phyloP scores from a whole-genome alignment of 2,888 invertebrate genomes.

The Parnassius glacialis region DNA sequence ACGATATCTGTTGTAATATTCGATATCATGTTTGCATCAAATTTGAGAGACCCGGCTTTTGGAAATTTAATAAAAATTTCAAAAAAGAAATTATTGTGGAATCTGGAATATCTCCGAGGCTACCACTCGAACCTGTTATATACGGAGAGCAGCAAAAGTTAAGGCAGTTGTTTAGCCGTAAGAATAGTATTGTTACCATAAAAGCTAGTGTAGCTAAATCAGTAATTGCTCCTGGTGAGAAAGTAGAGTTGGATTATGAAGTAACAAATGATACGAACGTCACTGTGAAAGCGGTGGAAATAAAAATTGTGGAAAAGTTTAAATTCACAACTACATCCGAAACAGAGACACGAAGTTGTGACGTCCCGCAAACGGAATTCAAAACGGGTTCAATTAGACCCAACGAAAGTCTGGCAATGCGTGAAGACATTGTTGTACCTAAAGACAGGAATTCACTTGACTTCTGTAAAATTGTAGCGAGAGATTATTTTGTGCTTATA shows the following conservation, averaged over 20 bases:
- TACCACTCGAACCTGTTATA: conserved; percentile 29
- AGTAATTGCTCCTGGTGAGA: conserved; percentile 31
- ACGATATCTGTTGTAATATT: conserved; percentile 32
- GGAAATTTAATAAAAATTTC: conserved; percentile 33
- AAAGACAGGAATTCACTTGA: conserved; percentile 27
- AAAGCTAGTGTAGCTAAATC: conserved; percentile 34
- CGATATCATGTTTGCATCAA: conserved; percentile 36
- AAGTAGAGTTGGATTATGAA: conserved; percentile 32
- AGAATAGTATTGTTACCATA: conserved; percentile 31
- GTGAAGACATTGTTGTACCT: conserved; percentile 29
- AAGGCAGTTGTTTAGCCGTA: conserved; percentile 31
- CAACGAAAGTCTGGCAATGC: conserved; percentile 24
- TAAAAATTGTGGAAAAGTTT: conserved; percentile 31
- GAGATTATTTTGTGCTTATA: conserved; percentile 32
- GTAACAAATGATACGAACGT: conserved; percentile 32
- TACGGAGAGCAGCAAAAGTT: conserved; percentile 33
- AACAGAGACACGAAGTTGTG: conserved; percentile 11
- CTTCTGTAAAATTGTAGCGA: conserved; percentile 28
- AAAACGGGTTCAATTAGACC: conserved; percentile 30
- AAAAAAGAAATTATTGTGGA: conserved; percentile 36
- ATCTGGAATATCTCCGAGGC: conserved; percentile 30
- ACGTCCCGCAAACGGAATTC: conserved; percentile 29
- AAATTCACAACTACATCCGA: conserved; percentile 25
- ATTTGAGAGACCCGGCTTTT: conserved; percentile 35
- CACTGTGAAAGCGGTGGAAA: conserved; percentile 28